A percentile compares a stretch with the other conserved stretches of the same genome.
Evolutionary conservation across 2,888 invertebrate species (phyloP).

Genomic region (Diaprepes abbreviatus): DNA sequence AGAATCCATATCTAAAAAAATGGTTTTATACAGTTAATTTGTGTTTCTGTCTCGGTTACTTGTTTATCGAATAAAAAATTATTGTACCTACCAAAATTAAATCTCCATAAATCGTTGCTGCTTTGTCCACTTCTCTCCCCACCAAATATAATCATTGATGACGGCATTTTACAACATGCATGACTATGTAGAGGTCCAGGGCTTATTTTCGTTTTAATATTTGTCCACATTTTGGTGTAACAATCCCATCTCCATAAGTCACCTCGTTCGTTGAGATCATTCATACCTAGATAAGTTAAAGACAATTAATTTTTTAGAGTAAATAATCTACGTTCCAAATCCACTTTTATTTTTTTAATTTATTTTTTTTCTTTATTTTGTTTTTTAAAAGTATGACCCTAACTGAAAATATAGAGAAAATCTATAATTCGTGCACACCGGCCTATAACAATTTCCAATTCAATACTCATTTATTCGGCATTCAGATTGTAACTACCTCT

Average conservation of each 20-base stretch:
- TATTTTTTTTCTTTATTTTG: no score
- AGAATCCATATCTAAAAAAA: slow-evolving; percentile 74
- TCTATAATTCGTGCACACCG: no score
- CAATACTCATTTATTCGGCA: no score
- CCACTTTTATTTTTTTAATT: no score
- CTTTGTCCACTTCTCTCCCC: slow-evolving; percentile 81
- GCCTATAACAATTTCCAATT: no score
- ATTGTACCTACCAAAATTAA: slow-evolving; percentile 88
- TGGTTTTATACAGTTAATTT: no score
- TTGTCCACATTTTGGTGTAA: slow-evolving; percentile 74
- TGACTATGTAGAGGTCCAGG: slow-evolving; percentile 84
- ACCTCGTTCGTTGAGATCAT: slow-evolving; percentile 77
- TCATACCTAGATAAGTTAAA: slow-evolving; percentile 73
- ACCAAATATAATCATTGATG: slow-evolving; percentile 84
- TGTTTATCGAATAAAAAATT: no score
- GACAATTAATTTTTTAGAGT: not conserved
- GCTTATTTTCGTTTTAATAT: slow-evolving; percentile 73
- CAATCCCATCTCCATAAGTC: slow-evolving; percentile 63
- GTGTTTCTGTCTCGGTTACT: no score
- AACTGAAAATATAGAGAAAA: no score
- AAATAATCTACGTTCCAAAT: no score
- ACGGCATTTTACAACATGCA: slow-evolving; percentile 82
- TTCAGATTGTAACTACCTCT: no score
- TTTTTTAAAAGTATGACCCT: no score
- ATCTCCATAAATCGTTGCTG: slow-evolving; percentile 85